Conservation (phyloP, 2,797 vertebrate genomes). For the Myotis pilosus region DNA sequence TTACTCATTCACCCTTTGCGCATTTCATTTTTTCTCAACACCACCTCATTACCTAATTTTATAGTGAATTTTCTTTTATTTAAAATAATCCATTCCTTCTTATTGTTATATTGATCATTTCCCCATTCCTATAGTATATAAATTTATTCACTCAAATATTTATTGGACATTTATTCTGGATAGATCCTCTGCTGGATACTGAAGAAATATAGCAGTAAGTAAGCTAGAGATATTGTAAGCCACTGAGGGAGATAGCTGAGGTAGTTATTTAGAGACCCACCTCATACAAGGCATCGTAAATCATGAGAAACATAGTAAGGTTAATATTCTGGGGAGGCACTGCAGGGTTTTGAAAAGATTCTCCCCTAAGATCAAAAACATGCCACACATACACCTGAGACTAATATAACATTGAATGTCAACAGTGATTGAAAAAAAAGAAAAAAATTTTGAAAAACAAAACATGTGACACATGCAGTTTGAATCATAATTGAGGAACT, state of each 20-base stretch:
- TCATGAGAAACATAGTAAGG: background rate
- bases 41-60: background rate
- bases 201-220: background rate
- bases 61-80: background rate
- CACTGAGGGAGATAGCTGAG: background rate
- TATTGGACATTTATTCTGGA: background rate
- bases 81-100: background rate
- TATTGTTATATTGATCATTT: slow-evolving; percentile 21
- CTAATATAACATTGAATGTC: background rate
- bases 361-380: background rate
- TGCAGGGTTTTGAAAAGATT: background rate
- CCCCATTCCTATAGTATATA: background rate
- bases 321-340: background rate
- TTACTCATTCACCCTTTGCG: background rate
- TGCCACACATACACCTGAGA: background rate
- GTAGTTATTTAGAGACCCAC: background rate
- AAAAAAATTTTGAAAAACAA: background rate
- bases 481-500: background rate
- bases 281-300: background rate
- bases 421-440: background rate
- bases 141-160: slow-evolving; percentile 2
- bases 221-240: background rate
- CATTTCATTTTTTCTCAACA: background rate
- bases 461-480: background rate
- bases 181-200: background rate